Evolutionary conservation across 2,888 invertebrate species (phyloP).

Genomic region (Leptinotarsa juncta): DNA sequence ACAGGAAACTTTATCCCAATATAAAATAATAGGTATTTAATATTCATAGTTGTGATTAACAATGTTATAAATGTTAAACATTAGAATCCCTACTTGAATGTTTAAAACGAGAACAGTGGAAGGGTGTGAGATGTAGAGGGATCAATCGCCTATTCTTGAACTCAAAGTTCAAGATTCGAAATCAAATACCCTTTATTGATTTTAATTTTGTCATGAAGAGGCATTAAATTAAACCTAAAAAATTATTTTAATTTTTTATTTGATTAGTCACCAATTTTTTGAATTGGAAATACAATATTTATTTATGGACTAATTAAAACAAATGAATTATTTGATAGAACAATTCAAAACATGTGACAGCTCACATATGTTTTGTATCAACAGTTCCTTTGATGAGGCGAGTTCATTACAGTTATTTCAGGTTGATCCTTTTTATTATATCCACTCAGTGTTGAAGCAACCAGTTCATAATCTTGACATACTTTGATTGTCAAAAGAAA

Average conservation of each 20-base stretch:
- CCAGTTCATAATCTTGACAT: neutral
- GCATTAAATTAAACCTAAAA: neutral
- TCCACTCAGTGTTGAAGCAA: neutral
- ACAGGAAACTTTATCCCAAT: conserved; percentile 26
- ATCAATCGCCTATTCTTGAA: conserved; percentile 6
- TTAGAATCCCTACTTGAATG: conserved; percentile 6
- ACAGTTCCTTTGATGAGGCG: no score
- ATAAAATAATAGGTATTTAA: conserved; percentile 31
- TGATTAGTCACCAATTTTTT: no score
- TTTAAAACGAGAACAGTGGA: conserved; percentile 17
- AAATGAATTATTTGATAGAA: no score
- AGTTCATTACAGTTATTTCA: neutral
- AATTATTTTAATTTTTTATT: no score
- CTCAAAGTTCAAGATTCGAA: neutral
- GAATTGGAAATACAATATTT: no score
- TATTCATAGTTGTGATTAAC: conserved; percentile 47
- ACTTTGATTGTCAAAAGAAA: no score
- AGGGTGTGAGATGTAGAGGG: conserved; percentile 28
- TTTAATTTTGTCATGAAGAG: neutral
- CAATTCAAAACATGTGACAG: no score
- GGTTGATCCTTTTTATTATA: neutral
- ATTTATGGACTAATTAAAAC: no score
- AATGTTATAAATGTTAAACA: conserved; percentile 45
- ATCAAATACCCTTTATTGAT: no score
- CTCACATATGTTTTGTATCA: no score